phyloP scores from a whole-genome alignment of 2,113 vertebrate species.

The Dromaius novaehollandiae region DNA sequence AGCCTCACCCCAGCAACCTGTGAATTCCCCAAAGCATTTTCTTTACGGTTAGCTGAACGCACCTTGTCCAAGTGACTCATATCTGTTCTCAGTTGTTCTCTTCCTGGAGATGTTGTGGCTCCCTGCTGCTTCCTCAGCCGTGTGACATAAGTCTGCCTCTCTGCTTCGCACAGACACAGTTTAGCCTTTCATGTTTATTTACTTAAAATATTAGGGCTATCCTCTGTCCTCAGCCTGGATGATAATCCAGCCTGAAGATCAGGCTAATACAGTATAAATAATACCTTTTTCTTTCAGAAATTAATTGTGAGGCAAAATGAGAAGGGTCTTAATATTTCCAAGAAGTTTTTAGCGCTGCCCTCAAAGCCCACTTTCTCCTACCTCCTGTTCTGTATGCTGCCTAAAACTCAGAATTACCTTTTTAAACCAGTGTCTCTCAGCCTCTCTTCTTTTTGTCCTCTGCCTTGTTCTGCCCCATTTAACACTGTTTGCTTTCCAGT shows the following conservation, averaged over 20 bases:
- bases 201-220: neutral
- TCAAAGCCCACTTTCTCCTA: neutral
- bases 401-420: neutral
- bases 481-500: accelerated
- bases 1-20: neutral
- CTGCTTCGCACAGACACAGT: neutral
- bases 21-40: neutral
- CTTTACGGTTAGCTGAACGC: neutral
- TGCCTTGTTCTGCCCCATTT: neutral
- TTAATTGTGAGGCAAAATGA: neutral
- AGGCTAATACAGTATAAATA: neutral
- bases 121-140: neutral
- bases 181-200: neutral
- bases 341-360: neutral
- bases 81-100: neutral
- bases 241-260: neutral
- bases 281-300: neutral
- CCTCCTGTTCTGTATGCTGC: neutral
- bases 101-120: neutral
- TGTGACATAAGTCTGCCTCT: neutral
- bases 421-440: neutral
- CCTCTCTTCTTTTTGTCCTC: neutral
- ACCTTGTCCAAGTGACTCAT: neutral
- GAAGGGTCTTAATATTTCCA: neutral
- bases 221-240: neutral